phyloP scores from a whole-genome alignment of 2,113 vertebrate species.

The Puntigrus tetrazona region DNA sequence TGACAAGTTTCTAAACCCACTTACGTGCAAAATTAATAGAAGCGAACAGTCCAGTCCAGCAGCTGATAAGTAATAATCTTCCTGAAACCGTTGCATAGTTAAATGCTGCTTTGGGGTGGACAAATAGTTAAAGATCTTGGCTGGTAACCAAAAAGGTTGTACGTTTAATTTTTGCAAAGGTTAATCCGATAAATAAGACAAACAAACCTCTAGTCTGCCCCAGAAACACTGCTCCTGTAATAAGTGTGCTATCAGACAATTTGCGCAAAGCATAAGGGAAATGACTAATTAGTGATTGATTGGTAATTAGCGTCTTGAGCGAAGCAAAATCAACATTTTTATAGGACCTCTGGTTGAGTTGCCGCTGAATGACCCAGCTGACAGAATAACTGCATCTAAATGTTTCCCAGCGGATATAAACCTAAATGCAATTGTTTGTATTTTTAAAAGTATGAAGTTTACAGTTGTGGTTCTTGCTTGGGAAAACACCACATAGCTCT shows the following conservation, averaged over 20 bases:
- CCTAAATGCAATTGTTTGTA: not conserved
- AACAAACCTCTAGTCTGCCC: not conserved
- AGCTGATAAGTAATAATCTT: no score
- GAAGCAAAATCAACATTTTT: not conserved
- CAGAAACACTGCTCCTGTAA: not conserved
- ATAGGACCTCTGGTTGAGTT: not conserved
- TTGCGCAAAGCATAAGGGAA: not conserved
- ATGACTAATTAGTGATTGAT: constrained; percentile 1
- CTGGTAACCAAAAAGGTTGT: not conserved
- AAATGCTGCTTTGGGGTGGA: no score
- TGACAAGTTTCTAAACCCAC: not conserved
- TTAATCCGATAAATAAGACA: not conserved
- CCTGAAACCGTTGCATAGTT: not conserved
- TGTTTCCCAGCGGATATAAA: not conserved
- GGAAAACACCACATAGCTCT: not conserved
- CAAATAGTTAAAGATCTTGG: not conserved
- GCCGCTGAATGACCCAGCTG: not conserved
- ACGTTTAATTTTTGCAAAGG: not conserved
- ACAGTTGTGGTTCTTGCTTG: not conserved
- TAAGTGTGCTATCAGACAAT: not conserved
- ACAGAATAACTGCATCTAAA: not conserved
- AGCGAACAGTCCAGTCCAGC: not conserved
- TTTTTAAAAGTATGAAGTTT: not conserved
- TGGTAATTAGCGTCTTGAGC: constrained; percentile 8
- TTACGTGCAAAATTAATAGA: no score